Base-by-base conservation (phyloP, 2,797 vertebrate genomes). In the Enoplosus armatus region DNA sequence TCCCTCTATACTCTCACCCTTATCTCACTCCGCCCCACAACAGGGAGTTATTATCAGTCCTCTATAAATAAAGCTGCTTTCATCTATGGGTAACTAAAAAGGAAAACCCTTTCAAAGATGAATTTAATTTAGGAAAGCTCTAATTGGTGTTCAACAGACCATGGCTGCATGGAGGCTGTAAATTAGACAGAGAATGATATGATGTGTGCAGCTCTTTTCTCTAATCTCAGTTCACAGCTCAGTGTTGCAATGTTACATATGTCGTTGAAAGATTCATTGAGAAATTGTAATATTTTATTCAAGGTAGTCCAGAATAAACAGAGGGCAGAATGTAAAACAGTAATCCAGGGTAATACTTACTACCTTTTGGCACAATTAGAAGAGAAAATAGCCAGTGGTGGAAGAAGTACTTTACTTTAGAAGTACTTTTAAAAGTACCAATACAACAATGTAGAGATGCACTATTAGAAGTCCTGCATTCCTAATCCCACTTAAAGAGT, bases 11-110 rank as follows among this genome's bases (percentile, higher is more conserved):
- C 74, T 82, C 87, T 86, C 88, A 79, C 90, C 91, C 88, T 90
- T 90, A 92, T 90, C 88, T 89, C 87, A 87, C 87, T 87, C 78
- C 72, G 85, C 83, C 85, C 90, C 82, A 79, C 87, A 89, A 79
- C 80, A 87, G 83, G 64, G 85, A 91, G 87, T 84, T 83, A 89
- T 89, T 85, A 83, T 85, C 84, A 82, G 77, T 22, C 60, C 39
- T 53, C 78, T 90, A 88, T 89, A 90, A 92, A 91, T 93, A 92
- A 90, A 90, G 73, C 87, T 89, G 87, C 90, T 91, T 88, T 91
- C 80, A 89, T 94, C 89, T 87, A 80, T 68, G 79, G 78, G 73
- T 75, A 73, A 65, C 82, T 53, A 54, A 70, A 74, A 48, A 72
- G 64, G 70, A 64, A 54, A 72, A 48, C n/a, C 16, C 37, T 69